Evolutionary conservation across 2,888 invertebrate species (phyloP), one percentile per base, ranked within the genome.

Genomic region (Drosophila monieri): DNA sequence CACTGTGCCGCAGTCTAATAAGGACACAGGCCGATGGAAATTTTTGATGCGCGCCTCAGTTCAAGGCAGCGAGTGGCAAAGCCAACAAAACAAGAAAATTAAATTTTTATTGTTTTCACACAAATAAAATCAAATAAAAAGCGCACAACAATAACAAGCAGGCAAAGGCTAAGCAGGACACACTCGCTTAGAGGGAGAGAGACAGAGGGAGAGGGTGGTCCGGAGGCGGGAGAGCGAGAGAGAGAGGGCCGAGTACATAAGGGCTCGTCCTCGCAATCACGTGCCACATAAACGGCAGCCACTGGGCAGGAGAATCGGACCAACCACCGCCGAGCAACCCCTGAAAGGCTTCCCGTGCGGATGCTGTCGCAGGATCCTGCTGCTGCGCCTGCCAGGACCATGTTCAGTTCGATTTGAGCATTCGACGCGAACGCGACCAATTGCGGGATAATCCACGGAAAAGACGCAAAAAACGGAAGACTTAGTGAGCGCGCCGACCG

Each of bases 301-400:
- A 80, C 88, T 84, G 88, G 90, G 90, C 90, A 89, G 80, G 90
- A 90, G 89, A 83, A 88, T 78, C 79, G 88, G 89, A 89, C 90
- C 90, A 90, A 90, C 90, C 90, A 89, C 88, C 90, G 90, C 70
- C 74, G 73, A 90, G 90, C 90, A 90, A 88, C 90, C 90, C 90
- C 78, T 90, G 87, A 80, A 60, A 15, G 15, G 10, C 32, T 15
- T 18, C 25, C 4, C 10, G 23, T 43, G 55, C 35, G 52, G 9
- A 43, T 51, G 54, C 71, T 48, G 59, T 65, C 54, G 44, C 57
- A 10, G 23, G 57, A 61, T 46, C 65, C 69, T 57, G 74, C 68
- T 53, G 62, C 27, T 55, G 54, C 59, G 53, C 59, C 59, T 55
- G 58, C 60, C 72, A 69, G 69, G 32, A 48, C 39, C 9, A 41